These are phyloP conservation scores for Artemisiospiza belli DNA, from an alignment of 2,113 vertebrate species.

Conservation along the genomic window DNA sequence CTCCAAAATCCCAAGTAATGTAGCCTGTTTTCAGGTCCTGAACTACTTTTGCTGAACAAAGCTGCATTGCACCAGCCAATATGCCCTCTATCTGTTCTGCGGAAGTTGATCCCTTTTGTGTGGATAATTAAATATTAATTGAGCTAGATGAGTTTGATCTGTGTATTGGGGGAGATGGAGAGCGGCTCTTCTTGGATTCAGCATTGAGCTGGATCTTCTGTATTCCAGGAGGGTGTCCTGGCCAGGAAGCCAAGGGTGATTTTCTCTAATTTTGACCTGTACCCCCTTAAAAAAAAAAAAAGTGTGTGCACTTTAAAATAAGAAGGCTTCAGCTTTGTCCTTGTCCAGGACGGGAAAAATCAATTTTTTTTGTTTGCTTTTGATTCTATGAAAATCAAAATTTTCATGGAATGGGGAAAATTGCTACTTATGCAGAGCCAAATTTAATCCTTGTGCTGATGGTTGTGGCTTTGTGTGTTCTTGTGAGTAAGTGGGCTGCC, in stretches of 20 bases:
- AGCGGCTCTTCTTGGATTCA: rapidly evolving
- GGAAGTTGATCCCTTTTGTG: conserved; percentile 61
- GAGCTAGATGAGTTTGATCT: conserved; percentile 26
- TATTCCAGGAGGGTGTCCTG: background rate
- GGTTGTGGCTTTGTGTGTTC: background rate
- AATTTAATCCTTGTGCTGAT: background rate
- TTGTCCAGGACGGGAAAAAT: background rate
- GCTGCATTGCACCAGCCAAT: conserved; percentile 48
- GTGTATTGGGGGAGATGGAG: background rate
- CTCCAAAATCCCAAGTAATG: background rate
- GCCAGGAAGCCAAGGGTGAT: background rate
- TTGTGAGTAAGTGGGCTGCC: background rate
- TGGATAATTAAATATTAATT: conserved; percentile 62
- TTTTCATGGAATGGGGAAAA: rapidly evolving
- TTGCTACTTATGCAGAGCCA: rapidly evolving
- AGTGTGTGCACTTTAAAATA: rapidly evolving
- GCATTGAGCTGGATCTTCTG: background rate
- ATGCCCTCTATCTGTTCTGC: conserved; percentile 57
- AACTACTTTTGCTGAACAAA: conserved; percentile 47
- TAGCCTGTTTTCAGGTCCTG: conserved; percentile 47
- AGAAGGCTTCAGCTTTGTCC: background rate
- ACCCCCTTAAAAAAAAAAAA: no score
- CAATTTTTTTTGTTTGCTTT: no score
- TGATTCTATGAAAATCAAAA: no score
- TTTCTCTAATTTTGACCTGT: background rate